Conservation (phyloP, 2,113 vertebrate species). For the Myocastor coypus region DNA sequence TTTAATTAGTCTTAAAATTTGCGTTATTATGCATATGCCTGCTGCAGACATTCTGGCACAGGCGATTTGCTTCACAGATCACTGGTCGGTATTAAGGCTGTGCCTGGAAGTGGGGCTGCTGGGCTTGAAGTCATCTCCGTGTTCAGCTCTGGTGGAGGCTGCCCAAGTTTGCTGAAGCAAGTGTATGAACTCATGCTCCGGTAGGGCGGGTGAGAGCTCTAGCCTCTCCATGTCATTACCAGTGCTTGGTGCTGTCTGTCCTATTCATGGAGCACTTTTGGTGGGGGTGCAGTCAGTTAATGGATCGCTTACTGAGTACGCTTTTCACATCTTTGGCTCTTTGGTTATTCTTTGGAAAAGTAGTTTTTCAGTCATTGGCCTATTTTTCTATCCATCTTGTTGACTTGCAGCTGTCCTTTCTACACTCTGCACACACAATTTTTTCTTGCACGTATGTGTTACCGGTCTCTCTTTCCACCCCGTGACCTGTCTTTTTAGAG, state of each 20-base stretch:
- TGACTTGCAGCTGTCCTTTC: neutral
- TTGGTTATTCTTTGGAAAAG: neutral
- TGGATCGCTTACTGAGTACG: no score
- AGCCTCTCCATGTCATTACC: no score
- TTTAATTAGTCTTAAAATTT: neutral
- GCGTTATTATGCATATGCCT: neutral
- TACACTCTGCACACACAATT: neutral
- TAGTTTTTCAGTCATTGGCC: neutral
- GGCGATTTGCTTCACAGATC: neutral
- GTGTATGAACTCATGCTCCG: rapidly evolving
- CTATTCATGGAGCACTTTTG: neutral
- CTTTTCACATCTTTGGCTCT: neutral
- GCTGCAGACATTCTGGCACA: neutral
- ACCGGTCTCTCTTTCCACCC: neutral
- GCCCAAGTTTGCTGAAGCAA: neutral
- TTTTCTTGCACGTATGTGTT: rapidly evolving
- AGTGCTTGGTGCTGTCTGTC: neutral
- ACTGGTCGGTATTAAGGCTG: neutral
- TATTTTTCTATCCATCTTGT: neutral
- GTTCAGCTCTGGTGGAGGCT: neutral
- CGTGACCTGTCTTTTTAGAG: neutral
- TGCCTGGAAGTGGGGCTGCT: neutral
- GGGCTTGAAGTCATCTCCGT: neutral
- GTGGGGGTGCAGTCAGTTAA: no score
- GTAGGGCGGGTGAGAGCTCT: rapidly evolving